Base-by-base conservation (phyloP, 2,888 invertebrate species). In the Pristionchus mayeri region DNA sequence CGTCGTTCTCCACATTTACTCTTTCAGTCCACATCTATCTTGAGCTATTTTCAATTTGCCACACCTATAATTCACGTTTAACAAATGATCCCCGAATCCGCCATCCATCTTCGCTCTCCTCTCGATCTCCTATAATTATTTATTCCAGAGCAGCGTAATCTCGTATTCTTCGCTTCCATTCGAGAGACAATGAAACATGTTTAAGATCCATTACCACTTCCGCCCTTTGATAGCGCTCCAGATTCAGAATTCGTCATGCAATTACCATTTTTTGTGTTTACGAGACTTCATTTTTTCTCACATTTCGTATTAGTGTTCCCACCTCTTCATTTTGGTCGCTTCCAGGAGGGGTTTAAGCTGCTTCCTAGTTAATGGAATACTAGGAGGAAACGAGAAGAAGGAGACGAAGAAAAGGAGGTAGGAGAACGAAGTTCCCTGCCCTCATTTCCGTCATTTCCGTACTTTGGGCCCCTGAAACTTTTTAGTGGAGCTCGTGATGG, bases 361-460 rank as follows among this genome's bases (percentile, higher is more conserved):
- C 63, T 18, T 18, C 60, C 34, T 63, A 63, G 63, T 63, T 63
- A 63, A 63, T 63, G 63, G 63, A 63, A 63, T 34, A 34, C n/a
- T 57, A 24, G 24, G 57, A 3, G 34, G 54, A 16, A 18, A 1
- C 13, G 57, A 16, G 27, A 63, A 63, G 63, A 63, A 63, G 34
- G 34, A 34, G 34, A 63, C 16, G 57, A 63, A 34, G 34, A 63
- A 30, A 30, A 27, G 27, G 27, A 63, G 30, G 63, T 63, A 13
- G 13, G 44, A 44, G 44, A 44, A 44, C 13, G 44, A 44, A 44
- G 6, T 44, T 13, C 44, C 44, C 13, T 44, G 6, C 21, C 34
- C 34, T 16, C 63, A 34, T 34, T 63, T 63, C 63, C 63, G 16
- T 44, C 44, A 44, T 21, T 18, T n/a, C 63, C 24, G 63, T 30